Conservation (phyloP, 1,140 invertebrate genomes). For the Reticulitermes speratus region DNA sequence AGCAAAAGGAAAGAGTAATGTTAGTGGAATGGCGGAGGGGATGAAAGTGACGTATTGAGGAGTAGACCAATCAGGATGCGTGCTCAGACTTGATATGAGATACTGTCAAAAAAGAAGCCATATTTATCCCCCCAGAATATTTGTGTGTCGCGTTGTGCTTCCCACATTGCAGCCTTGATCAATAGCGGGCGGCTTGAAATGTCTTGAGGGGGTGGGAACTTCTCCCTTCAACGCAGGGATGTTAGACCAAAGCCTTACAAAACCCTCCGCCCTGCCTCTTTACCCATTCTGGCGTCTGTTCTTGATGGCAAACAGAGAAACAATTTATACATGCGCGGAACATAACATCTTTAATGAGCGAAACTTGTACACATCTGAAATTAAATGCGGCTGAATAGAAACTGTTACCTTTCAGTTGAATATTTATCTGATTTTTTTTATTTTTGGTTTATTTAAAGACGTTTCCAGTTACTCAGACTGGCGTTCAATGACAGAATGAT, state of each 20-base stretch:
- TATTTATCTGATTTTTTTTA: too few relatives aligned
- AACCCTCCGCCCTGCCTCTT: neutral
- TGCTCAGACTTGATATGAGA: conserved; percentile 25
- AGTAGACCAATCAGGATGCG: conserved; percentile 31
- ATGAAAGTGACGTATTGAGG: conserved; percentile 26
- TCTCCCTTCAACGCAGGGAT: neutral
- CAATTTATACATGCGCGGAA: neutral
- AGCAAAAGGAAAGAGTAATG: neutral
- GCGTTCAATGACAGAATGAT: too few relatives aligned
- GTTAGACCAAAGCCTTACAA: conserved; percentile 9
- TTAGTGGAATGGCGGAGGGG: neutral
- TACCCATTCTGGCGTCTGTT: neutral
- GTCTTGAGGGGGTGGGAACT: neutral
- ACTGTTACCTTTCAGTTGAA: too few relatives aligned
- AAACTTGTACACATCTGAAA: neutral
- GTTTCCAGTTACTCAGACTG: too few relatives aligned
- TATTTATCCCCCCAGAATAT: conserved; percentile 23
- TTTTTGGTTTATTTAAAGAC: too few relatives aligned
- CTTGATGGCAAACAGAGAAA: neutral
- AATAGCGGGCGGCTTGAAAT: neutral
- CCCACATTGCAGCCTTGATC: neutral
- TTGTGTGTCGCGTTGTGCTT: neutral
- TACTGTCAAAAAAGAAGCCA: conserved; percentile 31
- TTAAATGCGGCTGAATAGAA: neutral
- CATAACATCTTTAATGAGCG: neutral